phyloP scores from a whole-genome alignment of 2,888 invertebrate genomes.

The Himalopsyche japonica region DNA sequence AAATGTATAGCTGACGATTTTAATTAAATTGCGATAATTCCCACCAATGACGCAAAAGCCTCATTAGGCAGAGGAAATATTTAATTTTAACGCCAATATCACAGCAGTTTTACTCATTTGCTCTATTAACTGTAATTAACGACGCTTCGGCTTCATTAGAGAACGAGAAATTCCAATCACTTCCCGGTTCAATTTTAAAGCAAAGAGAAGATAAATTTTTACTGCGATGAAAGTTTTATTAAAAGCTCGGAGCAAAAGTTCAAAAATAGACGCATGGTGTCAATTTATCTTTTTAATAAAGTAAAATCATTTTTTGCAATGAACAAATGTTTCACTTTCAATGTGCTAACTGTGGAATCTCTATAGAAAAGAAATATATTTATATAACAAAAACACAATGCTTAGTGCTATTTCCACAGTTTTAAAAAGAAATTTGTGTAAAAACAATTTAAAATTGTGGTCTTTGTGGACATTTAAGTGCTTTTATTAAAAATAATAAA shows the following conservation, averaged over 20 bases:
- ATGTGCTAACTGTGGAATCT: too few relatives aligned
- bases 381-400: too few relatives aligned
- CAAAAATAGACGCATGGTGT: too few relatives aligned
- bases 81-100: not conserved
- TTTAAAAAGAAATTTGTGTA: too few relatives aligned
- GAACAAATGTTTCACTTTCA: too few relatives aligned
- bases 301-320: too few relatives aligned
- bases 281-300: too few relatives aligned
- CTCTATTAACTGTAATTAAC: not conserved
- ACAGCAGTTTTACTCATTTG: not conserved
- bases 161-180: not conserved
- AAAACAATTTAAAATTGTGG: too few relatives aligned
- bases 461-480: too few relatives aligned
- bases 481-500: too few relatives aligned
- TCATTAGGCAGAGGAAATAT: not conserved
- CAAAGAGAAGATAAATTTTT: not conserved
- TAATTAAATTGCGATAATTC: not conserved
- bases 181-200: not conserved
- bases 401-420: too few relatives aligned
- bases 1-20: not conserved
- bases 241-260: not conserved
- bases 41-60: not conserved
- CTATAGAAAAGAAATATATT: too few relatives aligned
- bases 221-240: not conserved
- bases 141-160: not conserved